Base-by-base conservation (phyloP, 2,888 invertebrate genomes). In the Dione juno region DNA sequence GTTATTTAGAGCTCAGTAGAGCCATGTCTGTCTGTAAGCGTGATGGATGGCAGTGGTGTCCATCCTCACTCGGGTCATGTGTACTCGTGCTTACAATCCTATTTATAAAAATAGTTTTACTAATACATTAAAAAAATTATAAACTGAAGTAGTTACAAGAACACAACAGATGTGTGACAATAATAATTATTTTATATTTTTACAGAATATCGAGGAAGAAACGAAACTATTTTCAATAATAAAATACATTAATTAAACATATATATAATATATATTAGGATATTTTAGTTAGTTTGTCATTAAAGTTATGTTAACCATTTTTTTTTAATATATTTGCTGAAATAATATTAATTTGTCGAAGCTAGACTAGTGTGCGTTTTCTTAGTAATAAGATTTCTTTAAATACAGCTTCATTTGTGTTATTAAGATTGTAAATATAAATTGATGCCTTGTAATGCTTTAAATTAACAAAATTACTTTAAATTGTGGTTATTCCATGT, bases 151-250 rank as follows among this genome's bases (percentile, higher is more conserved):
- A n/a, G n/a, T n/a, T n/a, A n/a, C n/a, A n/a, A n/a, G n/a, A n/a
- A n/a, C n/a, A n/a, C n/a, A n/a, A n/a, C n/a, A n/a, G n/a, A n/a
- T n/a, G n/a, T n/a, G n/a, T n/a, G n/a, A n/a, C n/a, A n/a, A n/a
- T n/a, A n/a, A n/a, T 50, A 28, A 3, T 50, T 57, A 64, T 69
- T 37, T 69, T 48, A 76, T 70, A 28, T 58, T 67, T 73, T 87
- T 85, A 1, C 89, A 92, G 92, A 13, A 78, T 90, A 66, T 74
- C 87, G 28, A 83, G 89, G 72, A 92, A 91, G 84, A 91, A 92
- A 78, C 84, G 87, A 66, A 88, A 84, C 76, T 92, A 90, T 73
- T 92, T 92, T 78, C 87, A 88, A 78, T 89, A 79, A 78, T 14
- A 37, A 1, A n/a, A 16, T 21, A 52, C 13, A 16, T 37, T 52